Percentiles rank a stretch among this genome's conserved stretches.
Evolutionary conservation across 2,113 vertebrate genomes (phyloP).

Genomic region (Plestiodon gilberti): DNA sequence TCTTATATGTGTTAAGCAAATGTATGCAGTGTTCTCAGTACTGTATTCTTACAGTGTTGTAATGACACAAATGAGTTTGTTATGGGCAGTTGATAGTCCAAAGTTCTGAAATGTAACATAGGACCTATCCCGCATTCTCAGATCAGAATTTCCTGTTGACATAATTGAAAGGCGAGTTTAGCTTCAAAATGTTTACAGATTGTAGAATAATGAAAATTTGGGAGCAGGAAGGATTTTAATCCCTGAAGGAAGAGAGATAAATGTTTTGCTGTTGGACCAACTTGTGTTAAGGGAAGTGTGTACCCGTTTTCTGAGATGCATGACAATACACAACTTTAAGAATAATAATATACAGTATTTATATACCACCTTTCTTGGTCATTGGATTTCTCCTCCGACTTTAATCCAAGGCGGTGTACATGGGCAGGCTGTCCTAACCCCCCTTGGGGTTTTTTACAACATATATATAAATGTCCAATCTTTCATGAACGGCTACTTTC

Average conservation of each 20-base stretch:
- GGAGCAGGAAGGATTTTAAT: background rate
- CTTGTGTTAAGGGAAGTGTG: background rate
- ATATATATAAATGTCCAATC: no score
- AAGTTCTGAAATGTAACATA: background rate
- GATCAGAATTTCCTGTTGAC: rapidly evolving
- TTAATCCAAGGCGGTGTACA: no score
- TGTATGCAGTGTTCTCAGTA: background rate
- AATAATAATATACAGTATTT: no score
- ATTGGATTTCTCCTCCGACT: no score
- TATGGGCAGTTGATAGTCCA: background rate
- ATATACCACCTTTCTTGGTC: no score
- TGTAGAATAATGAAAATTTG: background rate
- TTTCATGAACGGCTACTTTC: no score
- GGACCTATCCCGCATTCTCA: background rate
- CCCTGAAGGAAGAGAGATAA: background rate
- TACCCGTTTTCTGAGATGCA: background rate
- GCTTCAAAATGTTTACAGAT: background rate
- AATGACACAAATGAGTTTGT: background rate
- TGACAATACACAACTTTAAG: background rate
- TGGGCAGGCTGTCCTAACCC: no score
- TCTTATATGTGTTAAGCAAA: rapidly evolving
- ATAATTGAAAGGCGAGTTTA: background rate
- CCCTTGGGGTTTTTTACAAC: no score
- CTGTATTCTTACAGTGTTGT: rapidly evolving
- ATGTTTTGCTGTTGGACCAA: background rate